Percentiles rank a stretch among this genome's conserved stretches.
Conservation (phyloP, 2,888 invertebrate species). For the Griposia aprilina region DNA sequence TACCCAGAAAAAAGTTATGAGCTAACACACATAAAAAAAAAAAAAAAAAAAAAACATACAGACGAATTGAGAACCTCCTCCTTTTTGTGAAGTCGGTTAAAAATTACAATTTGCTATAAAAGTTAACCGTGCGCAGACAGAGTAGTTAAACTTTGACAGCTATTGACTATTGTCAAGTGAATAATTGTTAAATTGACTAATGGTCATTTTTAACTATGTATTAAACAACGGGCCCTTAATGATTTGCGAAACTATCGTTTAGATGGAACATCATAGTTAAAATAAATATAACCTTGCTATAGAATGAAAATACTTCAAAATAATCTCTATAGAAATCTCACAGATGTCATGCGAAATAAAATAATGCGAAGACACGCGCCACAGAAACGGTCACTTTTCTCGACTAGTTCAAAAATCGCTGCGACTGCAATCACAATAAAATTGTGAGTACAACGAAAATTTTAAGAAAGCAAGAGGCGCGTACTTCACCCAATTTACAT, state of each 20-base stretch:
- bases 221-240: too few relatives aligned
- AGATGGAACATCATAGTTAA: neutral
- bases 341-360: neutral
- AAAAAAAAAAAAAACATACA: too few relatives aligned
- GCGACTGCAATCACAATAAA: slow-evolving; percentile 77
- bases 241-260: neutral
- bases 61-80: too few relatives aligned
- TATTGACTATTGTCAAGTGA: too few relatives aligned
- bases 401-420: slow-evolving; percentile 41
- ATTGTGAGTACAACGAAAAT: slow-evolving; percentile 75
- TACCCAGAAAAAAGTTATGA: too few relatives aligned
- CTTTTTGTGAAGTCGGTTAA: too few relatives aligned
- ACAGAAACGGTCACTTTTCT: slow-evolving; percentile 12
- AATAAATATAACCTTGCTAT: neutral
- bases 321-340: neutral
- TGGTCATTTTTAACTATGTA: too few relatives aligned
- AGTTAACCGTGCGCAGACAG: too few relatives aligned
- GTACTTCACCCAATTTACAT: slow-evolving; percentile 86
- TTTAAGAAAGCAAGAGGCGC: slow-evolving; percentile 80
- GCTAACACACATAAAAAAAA: too few relatives aligned
- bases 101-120: too few relatives aligned
- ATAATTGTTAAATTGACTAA: too few relatives aligned
- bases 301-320: neutral
- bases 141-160: too few relatives aligned
- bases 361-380: neutral